phyloP scores from a whole-genome alignment of 2,797 vertebrate species.

The Balearica regulorum region DNA sequence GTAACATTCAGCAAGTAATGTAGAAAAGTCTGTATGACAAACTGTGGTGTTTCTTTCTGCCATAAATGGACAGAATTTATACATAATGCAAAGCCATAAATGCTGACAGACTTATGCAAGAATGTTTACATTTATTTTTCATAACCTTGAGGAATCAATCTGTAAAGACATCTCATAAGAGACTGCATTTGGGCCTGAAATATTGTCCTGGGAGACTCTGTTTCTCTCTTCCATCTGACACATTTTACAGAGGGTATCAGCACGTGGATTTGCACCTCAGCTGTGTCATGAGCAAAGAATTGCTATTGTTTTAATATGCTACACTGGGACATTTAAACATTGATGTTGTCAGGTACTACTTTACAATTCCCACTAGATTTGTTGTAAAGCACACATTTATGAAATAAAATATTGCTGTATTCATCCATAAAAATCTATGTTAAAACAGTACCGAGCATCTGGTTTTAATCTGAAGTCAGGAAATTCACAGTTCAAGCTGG shows the following conservation, averaged over 20 bases:
- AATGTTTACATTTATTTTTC: constrained; percentile 63
- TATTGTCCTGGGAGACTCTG: not conserved
- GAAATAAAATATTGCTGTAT: constrained; percentile 48
- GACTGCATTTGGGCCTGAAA: constrained; percentile 29
- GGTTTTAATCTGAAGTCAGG: constrained; percentile 36
- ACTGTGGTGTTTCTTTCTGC: not conserved
- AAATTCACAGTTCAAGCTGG: constrained; percentile 24
- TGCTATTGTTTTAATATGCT: constrained; percentile 30
- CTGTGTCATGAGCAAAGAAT: constrained; percentile 23
- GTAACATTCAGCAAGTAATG: not conserved
- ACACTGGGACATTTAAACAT: not conserved
- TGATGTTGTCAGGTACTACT: constrained; percentile 14
- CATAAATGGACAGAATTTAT: not conserved
- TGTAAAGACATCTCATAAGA: constrained; percentile 25
- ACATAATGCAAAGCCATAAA: constrained; percentile 22
- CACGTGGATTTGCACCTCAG: constrained; percentile 40
- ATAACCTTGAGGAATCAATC: constrained; percentile 47
- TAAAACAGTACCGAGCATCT: constrained; percentile 25
- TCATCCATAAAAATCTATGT: not conserved
- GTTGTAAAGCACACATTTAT: constrained; percentile 9
- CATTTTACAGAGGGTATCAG: constrained; percentile 23
- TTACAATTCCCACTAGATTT: constrained; percentile 30
- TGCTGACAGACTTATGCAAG: constrained; percentile 2
- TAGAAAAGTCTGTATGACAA: not conserved
- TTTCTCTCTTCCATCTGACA: constrained; percentile 4